phyloP scores from a whole-genome alignment of 2,113 vertebrate species.

The Speoplatyrhinus poulsoni region DNA sequence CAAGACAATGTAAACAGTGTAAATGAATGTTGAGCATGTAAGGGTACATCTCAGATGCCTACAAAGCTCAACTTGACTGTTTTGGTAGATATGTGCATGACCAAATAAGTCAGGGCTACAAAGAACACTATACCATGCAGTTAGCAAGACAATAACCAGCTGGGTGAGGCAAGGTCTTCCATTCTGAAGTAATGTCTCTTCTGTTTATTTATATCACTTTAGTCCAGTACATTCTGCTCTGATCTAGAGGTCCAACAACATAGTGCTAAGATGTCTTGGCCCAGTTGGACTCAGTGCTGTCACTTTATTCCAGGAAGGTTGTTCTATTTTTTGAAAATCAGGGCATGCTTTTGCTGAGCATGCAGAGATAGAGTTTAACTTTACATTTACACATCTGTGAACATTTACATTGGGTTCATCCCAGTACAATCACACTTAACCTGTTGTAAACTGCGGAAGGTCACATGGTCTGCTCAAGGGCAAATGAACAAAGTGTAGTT shows the following conservation, averaged over 20 bases:
- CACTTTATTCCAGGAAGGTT: not conserved
- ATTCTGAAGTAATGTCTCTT: not conserved
- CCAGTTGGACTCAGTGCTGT: not conserved
- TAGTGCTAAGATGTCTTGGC: not conserved
- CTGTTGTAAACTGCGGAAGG: no score
- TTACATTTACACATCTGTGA: not conserved
- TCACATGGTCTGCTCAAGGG: no score
- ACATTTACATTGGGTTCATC: not conserved
- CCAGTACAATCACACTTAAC: no score
- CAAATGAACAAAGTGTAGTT: no score
- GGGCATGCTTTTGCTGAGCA: conserved; percentile 23
- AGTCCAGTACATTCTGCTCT: no score
- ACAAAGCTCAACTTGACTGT: no score
- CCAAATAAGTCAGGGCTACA: not conserved
- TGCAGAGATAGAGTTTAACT: not conserved
- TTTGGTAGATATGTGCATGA: no score
- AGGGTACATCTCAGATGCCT: no score
- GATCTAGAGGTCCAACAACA: no score
- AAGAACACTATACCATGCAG: not conserved
- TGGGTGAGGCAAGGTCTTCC: not conserved
- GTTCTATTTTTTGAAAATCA: not conserved
- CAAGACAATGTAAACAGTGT: no score
- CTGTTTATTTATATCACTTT: not conserved
- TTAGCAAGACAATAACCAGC: no score
- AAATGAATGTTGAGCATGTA: no score